Percentiles rank a stretch among this genome's conserved stretches.
Conservation (phyloP, 2,888 invertebrate species). For the Catocala nupta region DNA sequence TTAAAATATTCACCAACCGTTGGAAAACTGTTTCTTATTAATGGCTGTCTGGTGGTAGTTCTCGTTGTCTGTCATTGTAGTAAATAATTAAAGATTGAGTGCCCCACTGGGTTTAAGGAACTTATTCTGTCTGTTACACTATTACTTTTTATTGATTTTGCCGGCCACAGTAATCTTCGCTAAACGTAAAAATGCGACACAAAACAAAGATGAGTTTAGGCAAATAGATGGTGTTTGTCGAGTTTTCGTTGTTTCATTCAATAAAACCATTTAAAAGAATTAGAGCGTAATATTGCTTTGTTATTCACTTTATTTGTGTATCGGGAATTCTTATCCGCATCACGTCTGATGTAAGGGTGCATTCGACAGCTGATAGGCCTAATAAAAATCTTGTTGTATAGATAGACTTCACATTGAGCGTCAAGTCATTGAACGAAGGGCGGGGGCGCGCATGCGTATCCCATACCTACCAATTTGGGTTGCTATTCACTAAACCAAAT, state of each 20-base stretch:
- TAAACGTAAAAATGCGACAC: too few species aligned
- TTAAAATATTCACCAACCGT: too few species aligned
- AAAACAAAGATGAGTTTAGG: not conserved
- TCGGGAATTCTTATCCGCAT: slow-evolving; percentile 33
- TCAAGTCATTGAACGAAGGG: slow-evolving; percentile 81
- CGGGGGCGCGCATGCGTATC: slow-evolving; percentile 77
- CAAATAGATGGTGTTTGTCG: not conserved
- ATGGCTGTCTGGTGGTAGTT: too few species aligned
- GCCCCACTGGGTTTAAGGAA: too few species aligned
- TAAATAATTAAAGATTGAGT: too few species aligned
- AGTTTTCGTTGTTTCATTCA: not conserved
- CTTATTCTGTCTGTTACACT: too few species aligned
- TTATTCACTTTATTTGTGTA: slow-evolving; percentile 18
- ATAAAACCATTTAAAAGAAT: slow-evolving; percentile 9
- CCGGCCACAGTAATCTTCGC: too few species aligned
- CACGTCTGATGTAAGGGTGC: slow-evolving; percentile 30
- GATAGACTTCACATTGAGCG: slow-evolving; percentile 55
- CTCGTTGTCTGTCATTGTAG: too few species aligned
- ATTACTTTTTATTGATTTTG: not conserved
- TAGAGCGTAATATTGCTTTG: slow-evolving; percentile 19
- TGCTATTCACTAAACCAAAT: slow-evolving; percentile 45
- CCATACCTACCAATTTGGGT: slow-evolving; percentile 52
- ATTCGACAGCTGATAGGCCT: slow-evolving; percentile 50
- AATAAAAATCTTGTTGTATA: slow-evolving; percentile 51
- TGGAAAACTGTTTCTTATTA: too few species aligned